Evolutionary conservation across 2,113 vertebrate species (phyloP).

Genomic region (Ailurus styani): DNA sequence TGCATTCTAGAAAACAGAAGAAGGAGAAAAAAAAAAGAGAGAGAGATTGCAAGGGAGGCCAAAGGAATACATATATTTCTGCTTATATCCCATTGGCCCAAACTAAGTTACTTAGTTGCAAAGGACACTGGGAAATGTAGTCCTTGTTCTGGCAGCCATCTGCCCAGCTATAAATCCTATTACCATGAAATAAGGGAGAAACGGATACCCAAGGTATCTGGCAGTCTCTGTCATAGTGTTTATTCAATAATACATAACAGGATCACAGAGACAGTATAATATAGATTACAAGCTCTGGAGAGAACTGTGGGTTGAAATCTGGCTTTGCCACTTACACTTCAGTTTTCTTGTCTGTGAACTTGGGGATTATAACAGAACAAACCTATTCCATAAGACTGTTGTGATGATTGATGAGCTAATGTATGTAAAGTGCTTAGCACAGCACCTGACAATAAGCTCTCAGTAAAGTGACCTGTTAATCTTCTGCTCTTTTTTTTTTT

Average conservation of each 20-base stretch:
- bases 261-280: not conserved
- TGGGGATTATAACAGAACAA: not conserved
- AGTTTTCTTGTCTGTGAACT: not conserved
- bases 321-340: not conserved
- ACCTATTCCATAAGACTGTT: not conserved
- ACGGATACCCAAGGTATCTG: not conserved
- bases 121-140: conserved; percentile 23
- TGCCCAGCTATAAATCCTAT: not conserved
- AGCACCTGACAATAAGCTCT: not conserved
- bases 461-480: not conserved
- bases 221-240: not conserved
- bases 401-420: not conserved
- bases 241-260: not conserved
- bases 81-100: not conserved
- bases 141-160: not conserved
- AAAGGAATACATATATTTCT: not conserved
- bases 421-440: not conserved
- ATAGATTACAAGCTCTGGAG: not conserved
- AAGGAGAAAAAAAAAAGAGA: not conserved
- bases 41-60: not conserved
- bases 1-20: not conserved
- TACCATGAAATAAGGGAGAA: not conserved
- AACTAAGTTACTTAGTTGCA: not conserved
- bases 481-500: not conserved
- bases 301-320: not conserved